These are phyloP conservation scores for Zingel zingel DNA, from an alignment of 2,113 vertebrate genomes.

Conservation along the genomic window DNA sequence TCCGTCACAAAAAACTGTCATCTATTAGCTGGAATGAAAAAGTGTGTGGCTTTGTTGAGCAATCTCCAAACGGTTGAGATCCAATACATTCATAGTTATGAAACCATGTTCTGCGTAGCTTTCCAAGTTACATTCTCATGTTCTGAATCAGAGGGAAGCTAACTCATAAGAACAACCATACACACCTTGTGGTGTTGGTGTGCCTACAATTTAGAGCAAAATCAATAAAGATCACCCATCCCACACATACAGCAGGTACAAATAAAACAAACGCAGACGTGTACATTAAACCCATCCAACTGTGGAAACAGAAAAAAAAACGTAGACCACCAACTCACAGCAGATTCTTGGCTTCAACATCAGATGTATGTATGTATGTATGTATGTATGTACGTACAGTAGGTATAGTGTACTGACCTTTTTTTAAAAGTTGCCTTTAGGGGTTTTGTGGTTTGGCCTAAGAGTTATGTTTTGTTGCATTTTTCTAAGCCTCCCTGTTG, in stretches of 20 bases:
- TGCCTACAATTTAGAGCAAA: constrained; percentile 34
- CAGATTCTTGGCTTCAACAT: constrained; percentile 37
- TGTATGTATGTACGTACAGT: neutral
- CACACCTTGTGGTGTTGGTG: constrained; percentile 13
- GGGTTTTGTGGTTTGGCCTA: constrained; percentile 33
- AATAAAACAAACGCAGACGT: neutral
- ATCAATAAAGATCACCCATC: constrained; percentile 22
- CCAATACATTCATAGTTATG: constrained; percentile 35
- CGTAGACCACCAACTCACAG: neutral
- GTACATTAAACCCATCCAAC: constrained; percentile 1
- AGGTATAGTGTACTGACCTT: constrained; percentile 9
- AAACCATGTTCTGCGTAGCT: constrained; percentile 26
- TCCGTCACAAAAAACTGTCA: constrained; percentile 63
- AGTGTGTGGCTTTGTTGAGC: constrained; percentile 58
- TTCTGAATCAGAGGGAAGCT: constrained; percentile 47
- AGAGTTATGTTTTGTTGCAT: neutral
- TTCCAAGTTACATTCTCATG: constrained; percentile 47
- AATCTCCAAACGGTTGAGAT: constrained; percentile 16
- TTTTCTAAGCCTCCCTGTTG: constrained; percentile 3
- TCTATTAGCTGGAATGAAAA: constrained; percentile 58
- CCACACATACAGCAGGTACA: constrained; percentile 2
- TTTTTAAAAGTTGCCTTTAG: neutral
- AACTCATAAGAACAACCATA: constrained; percentile 7
- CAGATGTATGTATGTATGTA: neutral
- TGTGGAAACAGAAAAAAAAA: constrained; percentile 28